phyloP scores from a whole-genome alignment of 2,113 vertebrate species.

The Cyanistes caeruleus region DNA sequence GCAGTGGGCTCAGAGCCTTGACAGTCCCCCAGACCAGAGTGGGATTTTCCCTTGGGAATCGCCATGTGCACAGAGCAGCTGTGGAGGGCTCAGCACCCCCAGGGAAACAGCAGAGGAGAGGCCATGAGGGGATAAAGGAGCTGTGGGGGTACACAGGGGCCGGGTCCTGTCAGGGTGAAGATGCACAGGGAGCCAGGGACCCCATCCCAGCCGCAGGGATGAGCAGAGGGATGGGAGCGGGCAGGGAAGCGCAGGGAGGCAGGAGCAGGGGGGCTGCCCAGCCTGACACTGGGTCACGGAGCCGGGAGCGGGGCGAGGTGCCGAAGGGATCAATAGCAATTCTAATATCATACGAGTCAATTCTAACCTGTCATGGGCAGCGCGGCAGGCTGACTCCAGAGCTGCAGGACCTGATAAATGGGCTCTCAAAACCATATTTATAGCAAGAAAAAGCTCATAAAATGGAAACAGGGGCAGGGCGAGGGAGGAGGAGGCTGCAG shows the following conservation, averaged over 20 bases:
- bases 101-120: rapidly evolving
- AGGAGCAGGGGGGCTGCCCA: background rate
- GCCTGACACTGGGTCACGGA: constrained; percentile 32
- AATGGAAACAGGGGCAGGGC: constrained; percentile 43
- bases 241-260: background rate
- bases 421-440: constrained; percentile 70
- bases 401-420: constrained; percentile 68
- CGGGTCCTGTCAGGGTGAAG: rapidly evolving
- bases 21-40: rapidly evolving
- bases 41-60: background rate
- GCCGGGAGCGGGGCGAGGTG: constrained; percentile 40
- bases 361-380: constrained; percentile 66
- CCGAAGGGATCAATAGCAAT: constrained; percentile 73
- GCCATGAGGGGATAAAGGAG: rapidly evolving
- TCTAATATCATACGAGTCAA: constrained; percentile 75
- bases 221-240: background rate
- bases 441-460: constrained; percentile 66
- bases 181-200: rapidly evolving
- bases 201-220: rapidly evolving
- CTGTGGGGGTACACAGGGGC: rapidly evolving
- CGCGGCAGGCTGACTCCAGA: constrained; percentile 56
- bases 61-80: background rate
- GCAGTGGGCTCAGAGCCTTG: background rate
- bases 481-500: background rate
- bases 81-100: background rate